Evolutionary conservation across 2,797 vertebrate genomes (phyloP).

Genomic region (Hydrophis major): DNA sequence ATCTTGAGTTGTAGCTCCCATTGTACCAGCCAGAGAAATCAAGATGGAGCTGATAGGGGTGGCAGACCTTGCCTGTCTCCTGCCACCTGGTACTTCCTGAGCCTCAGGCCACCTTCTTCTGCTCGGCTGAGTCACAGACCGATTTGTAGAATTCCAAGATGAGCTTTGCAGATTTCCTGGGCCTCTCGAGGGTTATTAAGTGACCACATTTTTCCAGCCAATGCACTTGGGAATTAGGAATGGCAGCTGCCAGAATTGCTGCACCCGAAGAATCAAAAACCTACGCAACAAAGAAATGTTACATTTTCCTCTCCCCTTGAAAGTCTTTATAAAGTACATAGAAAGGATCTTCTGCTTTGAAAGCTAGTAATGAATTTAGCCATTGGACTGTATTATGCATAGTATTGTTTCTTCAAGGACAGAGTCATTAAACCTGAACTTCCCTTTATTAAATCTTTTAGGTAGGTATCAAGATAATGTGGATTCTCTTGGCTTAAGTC

Average conservation of each 20-base stretch:
- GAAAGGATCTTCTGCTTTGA: background rate
- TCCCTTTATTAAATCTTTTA: background rate
- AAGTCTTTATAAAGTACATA: background rate
- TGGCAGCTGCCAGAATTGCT: background rate
- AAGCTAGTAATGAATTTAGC: background rate
- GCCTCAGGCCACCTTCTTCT: background rate
- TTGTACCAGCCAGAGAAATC: background rate
- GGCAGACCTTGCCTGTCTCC: background rate
- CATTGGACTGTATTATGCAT: background rate
- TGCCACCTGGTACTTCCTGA: background rate
- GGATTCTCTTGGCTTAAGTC: background rate
- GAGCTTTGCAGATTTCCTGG: background rate
- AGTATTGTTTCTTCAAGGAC: background rate
- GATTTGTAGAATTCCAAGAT: slow-evolving; percentile 12
- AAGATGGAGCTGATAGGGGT: background rate
- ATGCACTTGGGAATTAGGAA: background rate
- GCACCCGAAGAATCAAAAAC: slow-evolving; percentile 16
- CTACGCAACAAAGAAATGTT: background rate
- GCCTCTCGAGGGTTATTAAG: background rate
- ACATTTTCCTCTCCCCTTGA: background rate
- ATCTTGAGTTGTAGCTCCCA: background rate
- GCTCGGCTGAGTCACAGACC: background rate
- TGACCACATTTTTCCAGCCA: slow-evolving; percentile 20
- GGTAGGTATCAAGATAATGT: background rate
- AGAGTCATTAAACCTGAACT: background rate